phyloP scores from a whole-genome alignment of 1,140 invertebrate species.

The Heliconius melpomene region DNA sequence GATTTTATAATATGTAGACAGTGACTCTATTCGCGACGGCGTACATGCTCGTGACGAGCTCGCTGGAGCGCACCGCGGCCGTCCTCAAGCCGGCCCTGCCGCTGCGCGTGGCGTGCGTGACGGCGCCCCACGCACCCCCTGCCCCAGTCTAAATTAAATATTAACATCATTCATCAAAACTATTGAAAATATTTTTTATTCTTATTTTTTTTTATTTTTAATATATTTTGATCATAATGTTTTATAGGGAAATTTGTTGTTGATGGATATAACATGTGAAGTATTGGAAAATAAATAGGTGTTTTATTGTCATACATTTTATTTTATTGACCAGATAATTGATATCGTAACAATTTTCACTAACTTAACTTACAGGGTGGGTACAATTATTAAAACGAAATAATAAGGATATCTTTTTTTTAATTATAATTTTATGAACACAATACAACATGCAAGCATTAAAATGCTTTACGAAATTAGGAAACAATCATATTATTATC shows the following conservation, averaged over 20 bases:
- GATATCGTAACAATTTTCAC: slow-evolving; percentile 42
- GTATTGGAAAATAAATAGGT: slow-evolving; percentile 39
- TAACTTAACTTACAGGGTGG: slow-evolving; percentile 37
- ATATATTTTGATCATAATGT: not conserved
- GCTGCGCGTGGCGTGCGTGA: slow-evolving; percentile 57
- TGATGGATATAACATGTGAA: slow-evolving; percentile 26
- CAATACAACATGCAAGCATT: slow-evolving; percentile 81
- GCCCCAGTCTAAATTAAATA: not conserved
- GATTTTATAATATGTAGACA: slow-evolving; percentile 45
- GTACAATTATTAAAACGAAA: slow-evolving; percentile 50
- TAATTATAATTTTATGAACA: slow-evolving; percentile 80
- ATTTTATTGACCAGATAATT: slow-evolving; percentile 45
- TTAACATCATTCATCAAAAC: not conserved
- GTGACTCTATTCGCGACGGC: slow-evolving; percentile 62
- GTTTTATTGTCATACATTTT: slow-evolving; percentile 44
- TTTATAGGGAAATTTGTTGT: not conserved
- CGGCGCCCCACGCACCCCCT: slow-evolving; percentile 26
- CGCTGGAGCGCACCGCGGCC: slow-evolving; percentile 49
- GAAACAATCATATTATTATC: slow-evolving; percentile 79
- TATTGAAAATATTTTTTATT: not conserved
- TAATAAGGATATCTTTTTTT: slow-evolving; percentile 73
- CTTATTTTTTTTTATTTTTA: not conserved
- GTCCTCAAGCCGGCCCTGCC: slow-evolving; percentile 49
- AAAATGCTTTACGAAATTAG: slow-evolving; percentile 80
- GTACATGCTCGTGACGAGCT: slow-evolving; percentile 56